Evolutionary conservation across 2,113 vertebrate species (phyloP).

Genomic region (Phylloscopus trochiloides): DNA sequence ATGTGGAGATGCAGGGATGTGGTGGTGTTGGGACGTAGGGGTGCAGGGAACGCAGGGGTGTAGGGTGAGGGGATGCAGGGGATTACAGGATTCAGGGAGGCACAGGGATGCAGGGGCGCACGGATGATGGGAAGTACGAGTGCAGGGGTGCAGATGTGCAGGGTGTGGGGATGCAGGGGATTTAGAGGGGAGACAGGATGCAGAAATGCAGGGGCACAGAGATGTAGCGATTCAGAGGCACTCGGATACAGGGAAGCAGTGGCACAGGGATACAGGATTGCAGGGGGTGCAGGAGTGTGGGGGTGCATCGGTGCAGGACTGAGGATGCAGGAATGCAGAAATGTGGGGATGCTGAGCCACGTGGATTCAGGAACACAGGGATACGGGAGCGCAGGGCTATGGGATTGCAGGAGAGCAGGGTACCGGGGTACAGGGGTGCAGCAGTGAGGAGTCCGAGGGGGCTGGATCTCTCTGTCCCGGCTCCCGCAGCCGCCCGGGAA

Average conservation of each 20-base stretch:
- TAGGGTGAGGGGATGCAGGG: not conserved
- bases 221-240: not conserved
- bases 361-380: not conserved
- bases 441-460: not conserved
- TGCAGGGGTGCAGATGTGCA: not conserved
- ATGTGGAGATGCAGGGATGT: not conserved
- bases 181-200: not conserved
- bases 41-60: not conserved
- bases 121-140: not conserved
- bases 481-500: not conserved
- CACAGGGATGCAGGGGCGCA: too few relatives aligned
- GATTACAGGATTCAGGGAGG: not conserved
- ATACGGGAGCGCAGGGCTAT: not conserved
- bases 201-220: too few relatives aligned
- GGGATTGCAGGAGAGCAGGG: not conserved
- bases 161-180: not conserved
- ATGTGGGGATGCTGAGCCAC: not conserved
- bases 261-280: not conserved
- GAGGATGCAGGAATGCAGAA: not conserved
- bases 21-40: not conserved
- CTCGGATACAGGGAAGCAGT: fast-evolving
- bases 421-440: fast-evolving
- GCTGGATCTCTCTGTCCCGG: not conserved
- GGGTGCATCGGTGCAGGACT: fast-evolving
- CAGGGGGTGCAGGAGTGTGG: fast-evolving